Conservation (phyloP, 2,113 vertebrate species). For the Dasypus novemcinctus region DNA sequence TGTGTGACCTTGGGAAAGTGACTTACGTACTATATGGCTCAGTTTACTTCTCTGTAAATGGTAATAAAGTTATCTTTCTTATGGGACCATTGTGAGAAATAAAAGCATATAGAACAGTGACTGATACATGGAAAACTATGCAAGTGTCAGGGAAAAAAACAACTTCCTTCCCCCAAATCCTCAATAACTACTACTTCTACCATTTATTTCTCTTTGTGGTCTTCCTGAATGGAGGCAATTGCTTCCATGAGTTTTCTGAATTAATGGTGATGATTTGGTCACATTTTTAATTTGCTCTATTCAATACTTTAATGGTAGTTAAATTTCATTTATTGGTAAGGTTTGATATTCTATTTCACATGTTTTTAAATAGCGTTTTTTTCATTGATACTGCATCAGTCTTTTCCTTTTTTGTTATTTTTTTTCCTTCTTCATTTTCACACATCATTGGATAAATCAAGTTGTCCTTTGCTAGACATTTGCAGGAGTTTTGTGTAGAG, state of each 20-base stretch:
- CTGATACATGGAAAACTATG: background rate
- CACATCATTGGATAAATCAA: background rate
- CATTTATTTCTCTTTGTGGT: background rate
- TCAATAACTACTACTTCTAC: background rate
- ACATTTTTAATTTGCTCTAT: background rate
- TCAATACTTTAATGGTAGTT: background rate
- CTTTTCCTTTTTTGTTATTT: background rate
- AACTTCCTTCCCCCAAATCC: too few relatives aligned
- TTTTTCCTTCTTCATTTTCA: background rate
- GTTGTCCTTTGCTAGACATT: background rate
- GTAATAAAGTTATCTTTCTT: too few relatives aligned
- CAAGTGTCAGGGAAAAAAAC: background rate
- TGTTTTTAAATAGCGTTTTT: background rate
- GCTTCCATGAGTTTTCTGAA: background rate
- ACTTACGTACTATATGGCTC: background rate
- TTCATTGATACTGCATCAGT: background rate
- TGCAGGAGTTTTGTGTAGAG: background rate
- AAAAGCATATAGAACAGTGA: background rate
- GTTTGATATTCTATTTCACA: background rate
- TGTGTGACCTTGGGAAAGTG: background rate
- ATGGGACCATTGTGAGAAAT: background rate
- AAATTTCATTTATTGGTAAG: background rate
- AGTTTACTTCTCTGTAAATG: background rate
- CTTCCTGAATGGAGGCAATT: background rate
- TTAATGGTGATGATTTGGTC: background rate